Conservation (phyloP, 2,797 vertebrate species). For the Hafferia zeledoni region DNA sequence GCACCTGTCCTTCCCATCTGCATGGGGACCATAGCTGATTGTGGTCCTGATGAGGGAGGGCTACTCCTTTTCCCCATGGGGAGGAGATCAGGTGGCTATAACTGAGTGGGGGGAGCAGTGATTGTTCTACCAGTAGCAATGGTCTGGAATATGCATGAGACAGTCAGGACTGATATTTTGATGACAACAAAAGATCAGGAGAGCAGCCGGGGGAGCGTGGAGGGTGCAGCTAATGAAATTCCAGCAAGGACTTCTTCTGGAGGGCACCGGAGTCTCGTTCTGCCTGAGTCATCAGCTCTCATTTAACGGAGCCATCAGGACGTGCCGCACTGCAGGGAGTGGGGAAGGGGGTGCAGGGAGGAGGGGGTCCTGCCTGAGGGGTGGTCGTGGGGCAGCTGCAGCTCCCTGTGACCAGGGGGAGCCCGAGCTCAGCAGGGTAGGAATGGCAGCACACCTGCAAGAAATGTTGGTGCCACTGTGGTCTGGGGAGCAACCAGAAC, state of each 20-base stretch:
- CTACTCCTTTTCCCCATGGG: background rate
- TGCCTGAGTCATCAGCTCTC: constrained; percentile 18
- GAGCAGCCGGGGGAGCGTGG: background rate
- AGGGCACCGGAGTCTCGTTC: background rate
- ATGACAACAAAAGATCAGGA: background rate
- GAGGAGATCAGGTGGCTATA: background rate
- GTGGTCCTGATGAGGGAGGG: background rate
- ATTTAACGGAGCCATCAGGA: background rate
- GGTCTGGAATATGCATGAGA: background rate
- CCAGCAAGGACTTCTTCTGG: constrained; percentile 5
- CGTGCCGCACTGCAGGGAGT: background rate
- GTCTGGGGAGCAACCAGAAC: background rate
- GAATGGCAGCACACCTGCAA: background rate
- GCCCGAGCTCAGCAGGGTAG: background rate
- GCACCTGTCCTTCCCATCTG: background rate
- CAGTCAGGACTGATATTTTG: background rate
- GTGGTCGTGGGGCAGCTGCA: background rate
- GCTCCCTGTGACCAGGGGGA: background rate
- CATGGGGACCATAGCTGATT: rapidly evolving
- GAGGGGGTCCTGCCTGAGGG: background rate
- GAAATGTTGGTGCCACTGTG: background rate
- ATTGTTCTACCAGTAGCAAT: background rate
- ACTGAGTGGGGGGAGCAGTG: background rate
- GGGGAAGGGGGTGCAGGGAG: background rate
- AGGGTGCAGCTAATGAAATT: background rate